Conservation (phyloP, 1,140 invertebrate genomes). For the Polyergus mexicanus region DNA sequence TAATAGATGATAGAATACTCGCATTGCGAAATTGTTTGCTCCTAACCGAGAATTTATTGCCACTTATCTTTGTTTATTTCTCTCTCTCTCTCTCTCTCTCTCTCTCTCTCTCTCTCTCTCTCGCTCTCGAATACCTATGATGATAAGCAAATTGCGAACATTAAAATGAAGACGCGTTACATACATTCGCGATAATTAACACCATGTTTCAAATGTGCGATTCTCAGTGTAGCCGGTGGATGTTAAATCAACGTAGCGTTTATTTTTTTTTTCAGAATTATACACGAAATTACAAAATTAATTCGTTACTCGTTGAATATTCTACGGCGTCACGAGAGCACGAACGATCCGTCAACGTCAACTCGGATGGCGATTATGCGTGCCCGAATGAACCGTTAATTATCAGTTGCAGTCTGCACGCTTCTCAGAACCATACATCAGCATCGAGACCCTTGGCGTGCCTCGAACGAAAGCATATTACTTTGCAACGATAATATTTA, state of each 20-base stretch:
- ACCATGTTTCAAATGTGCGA: constrained; percentile 2
- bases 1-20: constrained; percentile 1
- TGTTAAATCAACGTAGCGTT: background rate
- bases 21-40: constrained; percentile 43
- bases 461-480: constrained; percentile 29
- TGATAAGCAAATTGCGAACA: constrained; percentile 26
- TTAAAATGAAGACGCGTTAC: constrained; percentile 17
- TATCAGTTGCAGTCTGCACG: constrained; percentile 57
- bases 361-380: constrained; percentile 27
- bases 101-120: background rate
- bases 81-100: background rate
- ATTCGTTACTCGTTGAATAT: constrained; percentile 48
- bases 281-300: constrained; percentile 45
- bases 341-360: constrained; percentile 51
- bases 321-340: constrained; percentile 8
- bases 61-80: background rate
- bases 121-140: background rate
- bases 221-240: constrained; percentile 1
- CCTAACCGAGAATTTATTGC: constrained; percentile 36
- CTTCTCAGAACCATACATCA: constrained; percentile 60
- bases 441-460: constrained; percentile 24
- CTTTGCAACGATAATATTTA: constrained; percentile 60
- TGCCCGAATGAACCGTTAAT: constrained; percentile 49
- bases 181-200: constrained; percentile 18
- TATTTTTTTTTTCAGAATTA: constrained; percentile 10